These are phyloP conservation scores for Tetramorium bicarinatum DNA, from an alignment of 2,888 invertebrate genomes.

Conservation along the genomic window DNA sequence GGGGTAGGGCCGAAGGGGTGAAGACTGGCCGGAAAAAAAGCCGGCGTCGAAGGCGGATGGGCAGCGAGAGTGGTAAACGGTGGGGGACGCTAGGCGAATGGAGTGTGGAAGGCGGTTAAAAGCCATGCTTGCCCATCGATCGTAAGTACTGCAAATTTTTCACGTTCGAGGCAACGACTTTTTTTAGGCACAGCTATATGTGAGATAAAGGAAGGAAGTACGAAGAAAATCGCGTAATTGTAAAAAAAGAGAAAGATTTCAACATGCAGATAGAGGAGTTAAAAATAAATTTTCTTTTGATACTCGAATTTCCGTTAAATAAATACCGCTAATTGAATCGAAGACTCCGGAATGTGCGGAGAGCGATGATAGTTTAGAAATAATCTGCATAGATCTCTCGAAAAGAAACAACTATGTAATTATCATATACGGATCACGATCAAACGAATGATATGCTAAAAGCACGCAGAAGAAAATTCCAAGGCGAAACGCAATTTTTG, in stretches of 20 bases:
- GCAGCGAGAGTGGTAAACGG: conserved; percentile 45
- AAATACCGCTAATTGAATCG: conserved; percentile 7
- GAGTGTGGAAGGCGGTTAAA: conserved; percentile 68
- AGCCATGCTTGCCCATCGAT: conserved; percentile 70
- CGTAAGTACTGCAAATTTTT: conserved; percentile 69
- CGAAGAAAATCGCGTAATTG: conserved; percentile 3
- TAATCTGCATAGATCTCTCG: background rate
- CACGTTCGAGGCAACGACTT: conserved; percentile 56
- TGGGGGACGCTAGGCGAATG: conserved; percentile 42
- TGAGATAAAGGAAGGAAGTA: background rate
- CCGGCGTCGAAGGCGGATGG: conserved; percentile 35
- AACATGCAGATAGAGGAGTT: background rate
- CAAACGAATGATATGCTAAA: background rate
- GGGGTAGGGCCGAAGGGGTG: conserved; percentile 25
- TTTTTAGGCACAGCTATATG: background rate
- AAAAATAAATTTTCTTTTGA: background rate
- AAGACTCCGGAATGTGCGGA: background rate
- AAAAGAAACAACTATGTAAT: background rate
- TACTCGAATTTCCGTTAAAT: background rate
- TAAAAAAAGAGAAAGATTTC: background rate
- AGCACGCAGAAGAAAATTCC: conserved; percentile 10
- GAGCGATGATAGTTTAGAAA: background rate
- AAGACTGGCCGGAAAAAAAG: conserved; percentile 66
- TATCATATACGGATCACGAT: conserved; percentile 1
- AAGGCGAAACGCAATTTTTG: conserved; percentile 15